Evolutionary conservation across 2,113 vertebrate genomes (phyloP).

Genomic region (Tautogolabrus adspersus): DNA sequence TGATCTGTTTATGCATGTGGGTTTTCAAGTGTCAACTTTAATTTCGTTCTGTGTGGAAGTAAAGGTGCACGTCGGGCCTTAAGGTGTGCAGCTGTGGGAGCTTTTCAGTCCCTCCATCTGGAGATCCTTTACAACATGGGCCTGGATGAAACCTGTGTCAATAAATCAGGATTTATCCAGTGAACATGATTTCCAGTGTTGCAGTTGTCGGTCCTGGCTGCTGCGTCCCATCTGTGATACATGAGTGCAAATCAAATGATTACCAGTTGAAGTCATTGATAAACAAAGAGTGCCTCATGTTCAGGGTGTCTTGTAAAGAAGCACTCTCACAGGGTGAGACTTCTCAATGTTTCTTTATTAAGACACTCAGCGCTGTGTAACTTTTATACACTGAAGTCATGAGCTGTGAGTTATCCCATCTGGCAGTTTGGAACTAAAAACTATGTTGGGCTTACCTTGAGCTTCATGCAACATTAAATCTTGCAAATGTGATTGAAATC

Average conservation of each 20-base stretch:
- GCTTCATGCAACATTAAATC: background rate
- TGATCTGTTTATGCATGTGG: constrained; percentile 29
- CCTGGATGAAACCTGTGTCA: constrained; percentile 39
- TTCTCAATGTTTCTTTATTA: background rate
- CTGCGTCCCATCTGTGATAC: constrained; percentile 60
- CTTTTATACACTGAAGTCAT: background rate
- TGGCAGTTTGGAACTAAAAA: constrained; percentile 6
- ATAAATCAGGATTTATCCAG: constrained; percentile 60
- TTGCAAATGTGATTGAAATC: constrained; percentile 19
- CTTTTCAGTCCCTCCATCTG: constrained; percentile 40
- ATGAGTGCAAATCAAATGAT: constrained; percentile 47
- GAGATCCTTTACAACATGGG: constrained; percentile 48
- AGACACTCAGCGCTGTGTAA: background rate
- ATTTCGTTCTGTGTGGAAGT: constrained; percentile 29
- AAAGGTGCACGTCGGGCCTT: constrained; percentile 54
- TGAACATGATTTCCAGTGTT: constrained; percentile 51
- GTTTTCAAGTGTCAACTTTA: constrained; percentile 26
- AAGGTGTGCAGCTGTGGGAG: constrained; percentile 70
- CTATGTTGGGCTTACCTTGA: background rate
- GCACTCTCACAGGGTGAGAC: background rate
- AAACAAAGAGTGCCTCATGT: constrained; percentile 37
- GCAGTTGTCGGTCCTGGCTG: constrained; percentile 16
- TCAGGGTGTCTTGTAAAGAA: background rate
- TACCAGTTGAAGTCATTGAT: constrained; percentile 35
- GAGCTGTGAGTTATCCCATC: constrained; percentile 4